Evolutionary conservation across 1,140 invertebrate genomes (phyloP).

Genomic region (silkworm (Bombyx mori)): DNA sequence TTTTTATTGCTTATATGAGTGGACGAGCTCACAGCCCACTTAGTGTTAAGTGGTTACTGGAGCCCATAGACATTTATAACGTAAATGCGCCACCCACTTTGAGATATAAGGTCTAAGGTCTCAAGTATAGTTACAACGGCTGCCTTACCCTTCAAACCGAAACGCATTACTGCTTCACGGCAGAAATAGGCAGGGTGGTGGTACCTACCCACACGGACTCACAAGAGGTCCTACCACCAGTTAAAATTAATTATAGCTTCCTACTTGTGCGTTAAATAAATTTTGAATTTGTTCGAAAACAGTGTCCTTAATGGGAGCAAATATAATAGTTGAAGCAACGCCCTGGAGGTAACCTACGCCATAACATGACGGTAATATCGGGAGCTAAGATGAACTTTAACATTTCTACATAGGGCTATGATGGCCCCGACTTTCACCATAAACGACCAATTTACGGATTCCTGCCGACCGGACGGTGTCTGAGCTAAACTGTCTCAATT

Average conservation of each 20-base stretch:
- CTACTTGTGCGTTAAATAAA: neutral
- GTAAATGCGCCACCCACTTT: too few relatives aligned
- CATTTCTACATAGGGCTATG: conserved; percentile 50
- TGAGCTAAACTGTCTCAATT: conserved; percentile 67
- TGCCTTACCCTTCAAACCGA: too few relatives aligned
- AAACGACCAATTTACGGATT: conserved; percentile 64
- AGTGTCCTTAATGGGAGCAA: conserved; percentile 20
- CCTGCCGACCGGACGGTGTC: conserved; percentile 53
- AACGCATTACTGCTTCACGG: too few relatives aligned
- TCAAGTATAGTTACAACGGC: too few relatives aligned
- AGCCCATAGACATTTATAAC: too few relatives aligned
- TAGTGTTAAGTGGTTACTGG: too few relatives aligned
- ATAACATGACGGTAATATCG: conserved; percentile 53
- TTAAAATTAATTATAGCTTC: neutral
- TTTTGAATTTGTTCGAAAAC: conserved; percentile 8
- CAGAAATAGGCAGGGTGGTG: too few relatives aligned
- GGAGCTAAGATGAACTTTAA: conserved; percentile 56
- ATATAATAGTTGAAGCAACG: conserved; percentile 20
- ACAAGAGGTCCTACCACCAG: too few relatives aligned
- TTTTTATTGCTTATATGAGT: too few relatives aligned
- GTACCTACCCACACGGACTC: too few relatives aligned
- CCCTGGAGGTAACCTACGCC: conserved; percentile 37
- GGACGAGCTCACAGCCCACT: too few relatives aligned
- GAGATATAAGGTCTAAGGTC: too few relatives aligned
- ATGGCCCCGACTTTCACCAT: conserved; percentile 64